Conservation (phyloP, 2,797 vertebrate genomes). For the Onychomys arenicola region DNA sequence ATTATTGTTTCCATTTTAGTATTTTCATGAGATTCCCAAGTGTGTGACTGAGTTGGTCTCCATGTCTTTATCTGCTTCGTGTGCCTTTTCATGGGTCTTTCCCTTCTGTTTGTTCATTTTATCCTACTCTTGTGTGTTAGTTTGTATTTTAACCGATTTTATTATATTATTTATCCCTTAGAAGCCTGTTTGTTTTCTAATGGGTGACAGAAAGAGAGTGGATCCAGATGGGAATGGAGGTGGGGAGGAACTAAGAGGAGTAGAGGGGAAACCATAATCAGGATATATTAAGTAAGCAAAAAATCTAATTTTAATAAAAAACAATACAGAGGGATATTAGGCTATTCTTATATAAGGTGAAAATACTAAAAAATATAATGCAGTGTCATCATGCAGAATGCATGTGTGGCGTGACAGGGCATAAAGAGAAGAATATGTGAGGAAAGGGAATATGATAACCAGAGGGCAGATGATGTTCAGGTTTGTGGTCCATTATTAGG, state of each 20-base stretch:
- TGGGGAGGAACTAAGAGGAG: background rate
- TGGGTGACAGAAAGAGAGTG: background rate
- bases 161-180: background rate
- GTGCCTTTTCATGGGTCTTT: background rate
- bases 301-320: background rate
- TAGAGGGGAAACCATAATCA: background rate
- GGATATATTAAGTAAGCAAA: no score
- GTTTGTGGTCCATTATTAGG: background rate
- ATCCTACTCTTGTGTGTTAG: background rate
- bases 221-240: background rate
- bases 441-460: background rate
- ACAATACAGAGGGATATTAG: background rate
- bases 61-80: background rate
- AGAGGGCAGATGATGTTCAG: background rate
- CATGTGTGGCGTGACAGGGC: background rate
- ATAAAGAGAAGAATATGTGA: background rate
- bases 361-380: background rate
- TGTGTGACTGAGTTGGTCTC: background rate
- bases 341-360: background rate
- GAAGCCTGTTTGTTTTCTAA: background rate
- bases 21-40: background rate
- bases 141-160: background rate
- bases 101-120: background rate
- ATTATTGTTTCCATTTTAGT: no score
- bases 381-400: background rate